Evolutionary conservation across 2,888 invertebrate species (phyloP), one percentile per base, ranked within the genome.

Genomic region (Encarsia formosa): DNA sequence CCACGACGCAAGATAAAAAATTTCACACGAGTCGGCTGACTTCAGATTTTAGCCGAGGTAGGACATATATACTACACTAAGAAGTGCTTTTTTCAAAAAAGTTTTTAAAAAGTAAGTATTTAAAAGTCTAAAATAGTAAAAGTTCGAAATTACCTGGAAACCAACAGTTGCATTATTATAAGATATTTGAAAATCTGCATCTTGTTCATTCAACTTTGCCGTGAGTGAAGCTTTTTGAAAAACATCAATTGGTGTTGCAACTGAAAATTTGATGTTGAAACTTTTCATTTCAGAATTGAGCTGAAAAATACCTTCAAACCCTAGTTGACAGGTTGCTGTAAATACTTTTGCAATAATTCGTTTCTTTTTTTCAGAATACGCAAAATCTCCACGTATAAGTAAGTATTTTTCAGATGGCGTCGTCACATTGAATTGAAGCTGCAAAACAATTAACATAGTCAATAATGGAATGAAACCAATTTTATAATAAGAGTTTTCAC

Each of bases 91-190:
- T n/a, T n/a, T n/a, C n/a, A n/a, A n/a, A n/a, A n/a, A n/a, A n/a
- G n/a, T n/a, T n/a, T n/a, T n/a, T n/a, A n/a, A n/a, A n/a, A n/a
- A n/a, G n/a, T n/a, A n/a, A n/a, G n/a, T n/a, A n/a, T n/a, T n/a
- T n/a, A n/a, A n/a, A n/a, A n/a, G n/a, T n/a, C n/a, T n/a, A n/a
- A n/a, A n/a, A n/a, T 26, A 6, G 11, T 26, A 26, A 18, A 15
- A 35, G 8, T 19, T 20, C 4, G 1, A 9, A 20, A 9, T n/a
- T 29, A 55, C 55, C 0, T 84, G 83, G 69, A 90, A 87, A 8
- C 91, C 91, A 23, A 85, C 78, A 43, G 85, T 81, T 64, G 87
- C 79, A 42, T 79, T 80, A 60, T 89, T 88, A 82, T 87, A 89
- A 18, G 85, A 85, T 19, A 86, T 78, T 49, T 88, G 78, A 68